Evolutionary conservation across 1,140 invertebrate species (phyloP).

Genomic region (Drosophila ficusphila): DNA sequence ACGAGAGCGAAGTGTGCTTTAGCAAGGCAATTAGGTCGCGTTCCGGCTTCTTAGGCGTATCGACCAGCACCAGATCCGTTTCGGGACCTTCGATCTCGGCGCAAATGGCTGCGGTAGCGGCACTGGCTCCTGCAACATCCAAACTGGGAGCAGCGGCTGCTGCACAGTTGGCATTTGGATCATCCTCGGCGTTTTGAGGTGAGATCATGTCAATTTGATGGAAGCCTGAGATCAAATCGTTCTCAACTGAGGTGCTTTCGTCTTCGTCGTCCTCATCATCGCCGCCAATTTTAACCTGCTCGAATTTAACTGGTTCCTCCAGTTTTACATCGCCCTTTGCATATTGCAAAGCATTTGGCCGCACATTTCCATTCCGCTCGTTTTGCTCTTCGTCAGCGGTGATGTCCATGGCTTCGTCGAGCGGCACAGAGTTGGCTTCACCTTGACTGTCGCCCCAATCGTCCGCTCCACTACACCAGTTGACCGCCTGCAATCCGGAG

Average conservation of each 20-base stretch:
- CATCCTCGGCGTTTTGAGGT: slow-evolving; percentile 73
- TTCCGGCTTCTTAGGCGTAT: slow-evolving; percentile 88
- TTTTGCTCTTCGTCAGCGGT: slow-evolving; percentile 84
- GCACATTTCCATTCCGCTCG: slow-evolving; percentile 82
- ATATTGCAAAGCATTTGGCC: slow-evolving; percentile 54
- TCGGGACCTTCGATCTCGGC: slow-evolving; percentile 90
- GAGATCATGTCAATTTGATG: slow-evolving; percentile 84
- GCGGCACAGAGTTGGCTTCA: slow-evolving; percentile 85
- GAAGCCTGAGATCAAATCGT: slow-evolving; percentile 84
- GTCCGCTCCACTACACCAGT: slow-evolving; percentile 89
- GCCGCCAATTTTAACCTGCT: slow-evolving; percentile 13
- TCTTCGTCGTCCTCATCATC: slow-evolving; percentile 85
- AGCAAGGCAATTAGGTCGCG: slow-evolving; percentile 87
- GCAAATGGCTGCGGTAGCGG: slow-evolving; percentile 86
- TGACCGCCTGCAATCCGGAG: slow-evolving; percentile 49
- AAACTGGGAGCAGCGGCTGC: slow-evolving; percentile 85
- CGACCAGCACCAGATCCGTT: slow-evolving; percentile 88
- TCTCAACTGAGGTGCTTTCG: slow-evolving; percentile 85
- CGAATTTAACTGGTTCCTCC: slow-evolving; percentile 23
- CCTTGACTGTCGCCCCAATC: slow-evolving; percentile 87
- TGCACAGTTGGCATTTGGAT: slow-evolving; percentile 86
- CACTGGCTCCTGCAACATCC: slow-evolving; percentile 85
- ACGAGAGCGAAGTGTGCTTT: slow-evolving; percentile 83
- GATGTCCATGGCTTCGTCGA: slow-evolving; percentile 72
- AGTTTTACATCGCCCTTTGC: slow-evolving; percentile 33